Base-by-base conservation (phyloP, 92 coral and sea anemone genomes). In the Umimayanthus chanpuru region DNA sequence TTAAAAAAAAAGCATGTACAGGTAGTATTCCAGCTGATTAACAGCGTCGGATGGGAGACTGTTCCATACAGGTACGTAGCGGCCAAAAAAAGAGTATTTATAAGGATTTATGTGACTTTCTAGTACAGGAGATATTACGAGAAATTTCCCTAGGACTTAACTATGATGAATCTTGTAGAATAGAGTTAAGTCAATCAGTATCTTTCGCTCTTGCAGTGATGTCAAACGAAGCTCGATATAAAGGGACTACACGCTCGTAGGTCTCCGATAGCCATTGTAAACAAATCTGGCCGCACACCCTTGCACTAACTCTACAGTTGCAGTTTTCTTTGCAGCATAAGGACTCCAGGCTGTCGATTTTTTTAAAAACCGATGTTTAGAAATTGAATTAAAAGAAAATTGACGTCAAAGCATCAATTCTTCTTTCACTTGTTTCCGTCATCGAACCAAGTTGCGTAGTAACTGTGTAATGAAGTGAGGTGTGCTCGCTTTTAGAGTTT, bases 31-130 rank as follows among this genome's bases (percentile, higher is more conserved):
- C 36, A 32, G 36, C 36, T 32, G 36, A 67, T 25, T 67, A 20
- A 67, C 32, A 67, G 73, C 73, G 18, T 25, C 39, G 0, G 38
- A 23, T 18, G 38, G 15, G 20, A 70, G 39, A 21, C 39, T 8
- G 32, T 70, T 70, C 75, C 75, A 70, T 70, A 70, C 75, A 28
- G 16, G 75, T 70, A 70, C 28, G 75, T 39, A 14, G 75, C 39
- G 75, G 38, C 14, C 38, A 70, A 23, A 70, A 21, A 70, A 26
- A 70, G 75, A 70, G 39, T 70, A 70, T 15, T 58, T 58, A 58
- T 16, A 58, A 21, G n/a, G n/a, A 58, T 18, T 58, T 58, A 58
- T 58, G 25, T 58, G 67, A 58, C n/a, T 58, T 58, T 58, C 67
- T 58, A 10, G 67, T 58, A 18, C 67, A 58, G 67, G n/a, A 58